A percentile compares a stretch with the other conserved stretches of the same genome.
phyloP scores from a whole-genome alignment of 2,797 vertebrate species.

The Malacoraja senta region DNA sequence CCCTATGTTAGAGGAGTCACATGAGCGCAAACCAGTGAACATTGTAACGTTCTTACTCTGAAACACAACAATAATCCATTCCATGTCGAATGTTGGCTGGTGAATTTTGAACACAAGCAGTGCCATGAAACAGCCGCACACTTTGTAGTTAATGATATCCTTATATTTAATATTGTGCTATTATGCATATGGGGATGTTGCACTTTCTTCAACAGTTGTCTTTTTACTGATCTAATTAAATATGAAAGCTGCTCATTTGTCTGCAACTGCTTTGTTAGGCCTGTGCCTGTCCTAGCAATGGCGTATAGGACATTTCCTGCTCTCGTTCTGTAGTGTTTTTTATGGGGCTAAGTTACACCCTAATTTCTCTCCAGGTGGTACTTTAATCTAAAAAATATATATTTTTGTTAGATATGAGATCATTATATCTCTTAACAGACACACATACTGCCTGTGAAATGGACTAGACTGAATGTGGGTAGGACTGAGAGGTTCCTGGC shows the following conservation, averaged over 20 bases:
- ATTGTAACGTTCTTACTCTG: background rate
- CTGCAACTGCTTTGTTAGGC: background rate
- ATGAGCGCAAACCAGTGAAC: background rate
- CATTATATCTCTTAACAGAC: background rate
- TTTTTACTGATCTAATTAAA: background rate
- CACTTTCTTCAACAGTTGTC: background rate
- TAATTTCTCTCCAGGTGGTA: background rate
- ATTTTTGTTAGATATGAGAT: constrained; percentile 19
- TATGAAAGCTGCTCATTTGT: constrained; percentile 12
- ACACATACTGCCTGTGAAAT: background rate
- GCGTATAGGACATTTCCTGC: no score
- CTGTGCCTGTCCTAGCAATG: background rate
- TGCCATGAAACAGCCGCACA: background rate
- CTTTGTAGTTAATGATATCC: constrained; percentile 21
- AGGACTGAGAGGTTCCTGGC: background rate
- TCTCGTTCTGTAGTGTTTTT: background rate
- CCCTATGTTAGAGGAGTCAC: background rate
- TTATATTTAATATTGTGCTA: background rate
- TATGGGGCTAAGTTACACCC: background rate
- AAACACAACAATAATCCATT: background rate
- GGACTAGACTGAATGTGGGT: background rate
- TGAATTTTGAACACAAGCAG: background rate
- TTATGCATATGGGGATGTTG: constrained; percentile 10
- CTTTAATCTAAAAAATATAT: background rate
- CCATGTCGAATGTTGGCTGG: background rate